phyloP scores from a whole-genome alignment of 2,888 invertebrate genomes.

The Amphipyra tragopoginis region DNA sequence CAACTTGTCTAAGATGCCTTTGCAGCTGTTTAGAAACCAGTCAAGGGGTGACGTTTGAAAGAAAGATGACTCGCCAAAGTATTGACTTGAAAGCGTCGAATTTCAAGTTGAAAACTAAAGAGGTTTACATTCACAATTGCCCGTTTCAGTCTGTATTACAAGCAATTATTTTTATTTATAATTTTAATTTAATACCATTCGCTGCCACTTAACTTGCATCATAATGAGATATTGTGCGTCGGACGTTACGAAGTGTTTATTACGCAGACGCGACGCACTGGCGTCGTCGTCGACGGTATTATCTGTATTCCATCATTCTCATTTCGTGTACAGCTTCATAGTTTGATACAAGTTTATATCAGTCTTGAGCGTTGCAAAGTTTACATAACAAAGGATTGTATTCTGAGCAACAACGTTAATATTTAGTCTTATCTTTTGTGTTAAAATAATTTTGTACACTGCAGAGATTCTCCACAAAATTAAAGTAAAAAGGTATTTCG shows the following conservation, averaged over 20 bases:
- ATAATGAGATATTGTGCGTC: constrained; percentile 70
- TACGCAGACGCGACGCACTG: constrained; percentile 72
- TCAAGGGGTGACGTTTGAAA: constrained; percentile 54
- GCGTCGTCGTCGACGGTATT: constrained; percentile 63
- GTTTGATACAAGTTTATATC: constrained; percentile 37
- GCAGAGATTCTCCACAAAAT: constrained; percentile 20
- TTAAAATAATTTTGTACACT: constrained; percentile 21
- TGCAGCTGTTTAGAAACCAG: constrained; percentile 55
- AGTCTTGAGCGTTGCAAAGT: constrained; percentile 28
- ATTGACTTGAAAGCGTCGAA: constrained; percentile 42
- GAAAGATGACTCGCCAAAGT: constrained; percentile 57
- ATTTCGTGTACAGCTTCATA: constrained; percentile 36
- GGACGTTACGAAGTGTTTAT: constrained; percentile 77
- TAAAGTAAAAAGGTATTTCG: constrained; percentile 4
- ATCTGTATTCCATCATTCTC: constrained; percentile 56
- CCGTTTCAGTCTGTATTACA: constrained; percentile 27
- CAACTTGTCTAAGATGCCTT: constrained; percentile 48
- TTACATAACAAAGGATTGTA: constrained; percentile 39
- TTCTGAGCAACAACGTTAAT: constrained; percentile 19
- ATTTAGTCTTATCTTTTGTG: constrained; percentile 23
- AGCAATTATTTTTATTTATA: constrained; percentile 32
- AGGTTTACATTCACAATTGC: constrained; percentile 40
- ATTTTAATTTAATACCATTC: constrained; percentile 40
- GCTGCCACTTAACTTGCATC: constrained; percentile 67
- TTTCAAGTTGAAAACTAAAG: constrained; percentile 40